phyloP scores from a whole-genome alignment of 2,797 vertebrate genomes.

The Pantherophis vulpinus region DNA sequence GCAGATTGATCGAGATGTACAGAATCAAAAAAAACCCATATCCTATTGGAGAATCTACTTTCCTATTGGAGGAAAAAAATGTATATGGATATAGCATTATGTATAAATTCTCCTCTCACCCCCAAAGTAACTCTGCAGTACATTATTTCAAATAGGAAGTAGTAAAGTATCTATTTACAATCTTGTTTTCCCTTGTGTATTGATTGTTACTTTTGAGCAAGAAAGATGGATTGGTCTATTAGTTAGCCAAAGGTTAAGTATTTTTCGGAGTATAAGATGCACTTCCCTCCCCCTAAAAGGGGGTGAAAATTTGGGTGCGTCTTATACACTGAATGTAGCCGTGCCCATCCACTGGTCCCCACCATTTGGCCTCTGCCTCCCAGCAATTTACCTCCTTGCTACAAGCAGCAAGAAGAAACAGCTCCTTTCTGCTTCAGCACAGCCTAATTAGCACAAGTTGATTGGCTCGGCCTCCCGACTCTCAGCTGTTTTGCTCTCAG shows the following conservation, averaged over 20 bases:
- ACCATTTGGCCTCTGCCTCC: too few relatives aligned
- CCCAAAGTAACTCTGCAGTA: not conserved
- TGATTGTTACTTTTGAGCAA: not conserved
- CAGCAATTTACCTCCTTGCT: too few relatives aligned
- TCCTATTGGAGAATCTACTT: conserved; percentile 52
- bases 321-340: too few relatives aligned
- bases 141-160: conserved; percentile 2
- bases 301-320: too few relatives aligned
- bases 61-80: conserved; percentile 66
- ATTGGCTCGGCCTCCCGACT: too few relatives aligned
- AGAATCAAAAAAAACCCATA: conserved; percentile 27
- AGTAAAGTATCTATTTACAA: not conserved
- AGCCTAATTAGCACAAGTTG: too few relatives aligned
- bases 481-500: too few relatives aligned
- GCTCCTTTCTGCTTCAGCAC: too few relatives aligned
- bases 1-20: conserved; percentile 28
- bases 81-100: conserved; percentile 28
- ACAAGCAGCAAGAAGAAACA: too few relatives aligned
- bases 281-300: too few relatives aligned
- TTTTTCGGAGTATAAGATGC: too few relatives aligned
- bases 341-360: too few relatives aligned
- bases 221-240: not conserved
- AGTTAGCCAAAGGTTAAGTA: not conserved
- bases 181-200: not conserved
- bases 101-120: not conserved